These are phyloP conservation scores for Sebastes vulpes DNA, from an alignment of 2,797 vertebrate species.

Conservation along the genomic window DNA sequence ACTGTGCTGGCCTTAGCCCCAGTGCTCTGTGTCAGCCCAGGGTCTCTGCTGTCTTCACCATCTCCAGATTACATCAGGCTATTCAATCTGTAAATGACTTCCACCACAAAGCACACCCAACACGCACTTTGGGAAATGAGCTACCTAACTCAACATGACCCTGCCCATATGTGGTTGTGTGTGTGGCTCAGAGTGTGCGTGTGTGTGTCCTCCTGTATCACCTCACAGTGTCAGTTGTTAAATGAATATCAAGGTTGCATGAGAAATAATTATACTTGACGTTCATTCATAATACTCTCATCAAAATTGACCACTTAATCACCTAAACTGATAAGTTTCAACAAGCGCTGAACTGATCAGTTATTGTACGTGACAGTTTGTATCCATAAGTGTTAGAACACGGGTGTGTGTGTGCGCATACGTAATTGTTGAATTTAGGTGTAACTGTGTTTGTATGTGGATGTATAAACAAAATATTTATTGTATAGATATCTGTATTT, in stretches of 20 bases:
- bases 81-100: conserved; percentile 86
- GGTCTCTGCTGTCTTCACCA: conserved; percentile 82
- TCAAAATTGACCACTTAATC: conserved; percentile 78
- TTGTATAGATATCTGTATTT: conserved; percentile 13
- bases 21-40: conserved; percentile 66
- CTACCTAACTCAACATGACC: conserved; percentile 81
- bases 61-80: conserved; percentile 85
- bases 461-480: neutral
- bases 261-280: conserved; percentile 75
- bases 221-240: conserved; percentile 74
- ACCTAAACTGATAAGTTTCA: conserved; percentile 52
- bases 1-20: conserved; percentile 64
- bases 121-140: conserved; percentile 86
- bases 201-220: conserved; percentile 62
- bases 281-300: conserved; percentile 75
- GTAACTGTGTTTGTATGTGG: neutral
- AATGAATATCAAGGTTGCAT: conserved; percentile 77
- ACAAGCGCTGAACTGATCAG: conserved; percentile 61
- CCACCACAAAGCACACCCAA: conserved; percentile 81
- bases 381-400: conserved; percentile 9
- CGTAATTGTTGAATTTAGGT: neutral
- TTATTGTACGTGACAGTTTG: conserved; percentile 55
- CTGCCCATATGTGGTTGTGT: conserved; percentile 67
- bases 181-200: conserved; percentile 47
- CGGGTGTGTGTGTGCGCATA: neutral